Base-by-base conservation (phyloP, 1,140 invertebrate genomes). In the Potamilus streckersoni region DNA sequence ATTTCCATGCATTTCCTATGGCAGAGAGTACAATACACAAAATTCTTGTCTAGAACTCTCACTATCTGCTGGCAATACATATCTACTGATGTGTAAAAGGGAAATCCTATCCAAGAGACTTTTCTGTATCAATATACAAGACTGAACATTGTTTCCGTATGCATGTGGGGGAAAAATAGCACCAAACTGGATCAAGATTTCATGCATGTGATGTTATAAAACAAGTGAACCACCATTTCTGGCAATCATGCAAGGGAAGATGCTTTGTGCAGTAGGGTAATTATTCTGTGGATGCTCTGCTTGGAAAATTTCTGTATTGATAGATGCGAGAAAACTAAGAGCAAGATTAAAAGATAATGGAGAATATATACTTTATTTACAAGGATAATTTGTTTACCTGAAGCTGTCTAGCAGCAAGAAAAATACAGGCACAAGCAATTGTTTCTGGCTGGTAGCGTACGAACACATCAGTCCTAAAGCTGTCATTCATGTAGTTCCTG, bases 401-500 rank as follows among this genome's bases (percentile, higher is more conserved):
- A 15, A 98, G 92, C 79, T 96, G 94, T 23, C 97, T 92, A 6
- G 97, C 96, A 69, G 96, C 96, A 61, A 99, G 91, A 89, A 96
- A 98, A 73, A 99, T 98, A 89, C 98, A 99, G 20, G 97, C 97
- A 91, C 97, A 99, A 2, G 98, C 98, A 75, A 99, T 97, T 0
- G 96, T 97, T 91, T 99, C 98, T 0, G 98, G 97, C 73, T 95
- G 93, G 88, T 97, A 98, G 72, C 97, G 93, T 84, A 99, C 93
- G 90, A 99, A 99, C 0, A 98, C 97, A 90, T 99, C 96, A 0
- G 97, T 98, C 57, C 97, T 91, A 27, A 99, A 91, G 16, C 97
- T 97, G 91, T 99, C 98, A 90, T 99, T 99, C 98, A 99, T 99
- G 89, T 99, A 99, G 90, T 99, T 99, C 94, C 93, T 94, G 83